phyloP scores from a whole-genome alignment of 2,113 vertebrate genomes.

The Sinocyclocheilus grahami region DNA sequence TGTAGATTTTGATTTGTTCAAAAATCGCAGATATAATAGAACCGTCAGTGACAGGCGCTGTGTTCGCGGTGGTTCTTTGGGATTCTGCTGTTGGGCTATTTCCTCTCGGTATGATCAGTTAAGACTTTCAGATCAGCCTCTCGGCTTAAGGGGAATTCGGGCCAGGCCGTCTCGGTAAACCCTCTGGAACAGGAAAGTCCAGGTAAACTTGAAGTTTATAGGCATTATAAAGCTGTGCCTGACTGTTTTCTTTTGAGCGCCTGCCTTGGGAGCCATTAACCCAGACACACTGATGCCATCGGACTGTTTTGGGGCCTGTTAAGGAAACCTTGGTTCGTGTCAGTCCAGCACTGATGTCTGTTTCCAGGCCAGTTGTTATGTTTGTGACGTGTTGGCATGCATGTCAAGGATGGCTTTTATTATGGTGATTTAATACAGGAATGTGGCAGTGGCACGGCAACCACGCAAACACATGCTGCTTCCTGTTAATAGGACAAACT shows the following conservation, averaged over 20 bases:
- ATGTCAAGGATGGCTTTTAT: conserved; percentile 30
- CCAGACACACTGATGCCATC: conserved; percentile 34
- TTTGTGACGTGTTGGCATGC: conserved; percentile 31
- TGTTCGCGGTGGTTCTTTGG: not conserved
- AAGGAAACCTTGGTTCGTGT: conserved; percentile 39
- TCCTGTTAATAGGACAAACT: conserved; percentile 46
- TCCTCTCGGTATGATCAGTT: not conserved
- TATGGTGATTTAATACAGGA: conserved; percentile 45
- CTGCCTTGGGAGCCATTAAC: conserved; percentile 42
- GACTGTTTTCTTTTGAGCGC: conserved; percentile 36
- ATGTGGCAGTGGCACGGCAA: conserved; percentile 34
- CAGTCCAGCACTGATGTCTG: conserved; percentile 25
- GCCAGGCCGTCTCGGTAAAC: conserved; percentile 37
- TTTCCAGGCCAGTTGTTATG: conserved; percentile 43
- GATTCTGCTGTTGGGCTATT: not conserved
- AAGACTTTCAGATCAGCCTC: conserved; percentile 23
- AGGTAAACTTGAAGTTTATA: conserved; percentile 39
- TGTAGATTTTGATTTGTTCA: not conserved
- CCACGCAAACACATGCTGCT: conserved; percentile 33
- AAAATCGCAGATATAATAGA: not conserved
- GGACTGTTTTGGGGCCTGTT: conserved; percentile 50
- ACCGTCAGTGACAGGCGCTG: not conserved
- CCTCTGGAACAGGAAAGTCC: conserved; percentile 38
- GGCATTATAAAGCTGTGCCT: conserved; percentile 31
- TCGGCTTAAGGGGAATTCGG: conserved; percentile 48